phyloP scores from a whole-genome alignment of 2,888 invertebrate genomes.

The Liposcelis brunnea region DNA sequence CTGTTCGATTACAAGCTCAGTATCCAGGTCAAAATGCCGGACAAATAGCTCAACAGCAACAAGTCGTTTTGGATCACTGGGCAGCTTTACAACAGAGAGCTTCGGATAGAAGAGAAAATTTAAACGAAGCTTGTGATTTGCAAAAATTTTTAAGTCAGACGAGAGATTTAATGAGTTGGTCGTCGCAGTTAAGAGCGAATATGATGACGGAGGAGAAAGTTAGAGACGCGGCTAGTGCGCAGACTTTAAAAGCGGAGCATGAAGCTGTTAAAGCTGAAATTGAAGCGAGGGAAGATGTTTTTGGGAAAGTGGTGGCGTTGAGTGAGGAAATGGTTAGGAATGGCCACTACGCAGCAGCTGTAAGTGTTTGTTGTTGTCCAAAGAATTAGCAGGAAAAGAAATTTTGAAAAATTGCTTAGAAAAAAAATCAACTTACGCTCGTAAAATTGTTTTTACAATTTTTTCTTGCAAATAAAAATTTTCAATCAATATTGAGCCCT shows the following conservation, averaged over 20 bases:
- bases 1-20: constrained; percentile 63
- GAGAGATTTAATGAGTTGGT: constrained; percentile 81
- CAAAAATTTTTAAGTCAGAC: constrained; percentile 77
- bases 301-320: constrained; percentile 51
- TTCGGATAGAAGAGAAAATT: constrained; percentile 55
- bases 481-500: too few relatives aligned
- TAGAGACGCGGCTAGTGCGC: constrained; percentile 64
- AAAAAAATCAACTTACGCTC: too few relatives aligned
- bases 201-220: constrained; percentile 68
- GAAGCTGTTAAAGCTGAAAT: constrained; percentile 69
- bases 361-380: constrained; percentile 25
- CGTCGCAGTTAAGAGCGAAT: constrained; percentile 54
- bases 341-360: constrained; percentile 61
- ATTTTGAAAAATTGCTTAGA: too few relatives aligned
- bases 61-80: constrained; percentile 75
- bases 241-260: constrained; percentile 65
- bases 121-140: constrained; percentile 74
- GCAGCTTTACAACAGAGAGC: constrained; percentile 67
- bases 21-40: constrained; percentile 87
- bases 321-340: constrained; percentile 72
- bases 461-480: too few relatives aligned
- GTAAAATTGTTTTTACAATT: too few relatives aligned
- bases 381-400: too few relatives aligned
- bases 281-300: constrained; percentile 71
- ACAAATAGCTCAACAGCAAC: constrained; percentile 75